Conservation (phyloP, 1,140 invertebrate genomes). For the Drosophila busckii region DNA sequence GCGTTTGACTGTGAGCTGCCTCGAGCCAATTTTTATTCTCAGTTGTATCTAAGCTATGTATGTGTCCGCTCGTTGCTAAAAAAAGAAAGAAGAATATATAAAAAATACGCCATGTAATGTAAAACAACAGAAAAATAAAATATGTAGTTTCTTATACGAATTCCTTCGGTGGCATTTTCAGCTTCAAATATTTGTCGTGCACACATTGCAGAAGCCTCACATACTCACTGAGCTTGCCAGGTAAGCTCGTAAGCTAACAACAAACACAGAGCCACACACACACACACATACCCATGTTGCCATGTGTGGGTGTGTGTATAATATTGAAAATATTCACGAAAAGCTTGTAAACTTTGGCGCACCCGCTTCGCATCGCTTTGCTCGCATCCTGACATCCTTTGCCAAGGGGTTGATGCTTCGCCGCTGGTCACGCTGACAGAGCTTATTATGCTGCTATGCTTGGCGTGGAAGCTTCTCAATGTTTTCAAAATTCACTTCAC, state of each 20-base stretch:
- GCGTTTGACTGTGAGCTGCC: slow-evolving; percentile 3
- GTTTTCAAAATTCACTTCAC: slow-evolving; percentile 48
- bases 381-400: too few relatives aligned
- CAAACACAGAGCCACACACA: slow-evolving; percentile 25
- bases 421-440: slow-evolving; percentile 49
- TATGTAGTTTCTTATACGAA: slow-evolving; percentile 53
- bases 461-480: slow-evolving; percentile 27
- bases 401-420: slow-evolving; percentile 4
- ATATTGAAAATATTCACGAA: slow-evolving; percentile 49
- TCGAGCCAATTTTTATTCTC: neutral
- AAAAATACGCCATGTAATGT: slow-evolving; percentile 54
- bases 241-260: slow-evolving; percentile 14
- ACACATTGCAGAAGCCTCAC: slow-evolving; percentile 30
- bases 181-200: slow-evolving; percentile 55
- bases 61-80: slow-evolving; percentile 23
- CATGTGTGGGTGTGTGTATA: slow-evolving; percentile 15
- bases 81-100: too few relatives aligned
- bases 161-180: slow-evolving; percentile 49
- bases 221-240: slow-evolving; percentile 20
- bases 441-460: slow-evolving; percentile 50
- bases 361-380: slow-evolving; percentile 29
- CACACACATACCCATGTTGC: neutral
- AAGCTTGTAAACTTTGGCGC: slow-evolving; percentile 40
- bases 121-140: slow-evolving; percentile 53
- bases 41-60: neutral